Conservation (phyloP, 2,888 invertebrate genomes). For the Ypsolopha sequella region DNA sequence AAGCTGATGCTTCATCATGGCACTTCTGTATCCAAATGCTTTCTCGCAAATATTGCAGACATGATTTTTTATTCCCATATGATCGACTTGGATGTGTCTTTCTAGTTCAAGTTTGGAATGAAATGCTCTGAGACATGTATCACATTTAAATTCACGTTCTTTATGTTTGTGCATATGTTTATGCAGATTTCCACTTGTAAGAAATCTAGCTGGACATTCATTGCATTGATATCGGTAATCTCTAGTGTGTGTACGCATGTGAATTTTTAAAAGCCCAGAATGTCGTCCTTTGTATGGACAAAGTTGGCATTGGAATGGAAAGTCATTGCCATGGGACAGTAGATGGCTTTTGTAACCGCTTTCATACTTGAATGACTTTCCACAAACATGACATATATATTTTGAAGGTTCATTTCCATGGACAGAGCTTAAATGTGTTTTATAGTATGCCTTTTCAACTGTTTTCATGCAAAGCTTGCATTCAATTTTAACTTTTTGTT, state of each 20-base stretch:
- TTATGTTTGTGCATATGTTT: constrained; percentile 38
- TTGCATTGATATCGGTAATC: constrained; percentile 43
- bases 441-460: neutral
- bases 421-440: neutral
- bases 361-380: constrained; percentile 35
- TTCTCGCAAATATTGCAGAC: constrained; percentile 41
- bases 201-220: constrained; percentile 38
- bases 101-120: constrained; percentile 30
- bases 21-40: constrained; percentile 43
- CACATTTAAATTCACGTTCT: constrained; percentile 35
- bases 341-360: constrained; percentile 40
- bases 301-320: constrained; percentile 34
- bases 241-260: constrained; percentile 37
- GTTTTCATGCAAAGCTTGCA: neutral
- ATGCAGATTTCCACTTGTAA: constrained; percentile 41
- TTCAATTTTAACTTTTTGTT: constrained; percentile 6
- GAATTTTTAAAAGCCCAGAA: constrained; percentile 32
- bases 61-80: constrained; percentile 42
- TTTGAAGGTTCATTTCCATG: neutral
- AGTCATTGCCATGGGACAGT: constrained; percentile 31
- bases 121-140: constrained; percentile 35
- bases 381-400: constrained; percentile 42
- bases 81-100: constrained; percentile 37
- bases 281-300: constrained; percentile 37
- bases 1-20: constrained; percentile 44